Conservation (phyloP, 2,888 invertebrate species). For the Zootermopsis nevadensis region DNA sequence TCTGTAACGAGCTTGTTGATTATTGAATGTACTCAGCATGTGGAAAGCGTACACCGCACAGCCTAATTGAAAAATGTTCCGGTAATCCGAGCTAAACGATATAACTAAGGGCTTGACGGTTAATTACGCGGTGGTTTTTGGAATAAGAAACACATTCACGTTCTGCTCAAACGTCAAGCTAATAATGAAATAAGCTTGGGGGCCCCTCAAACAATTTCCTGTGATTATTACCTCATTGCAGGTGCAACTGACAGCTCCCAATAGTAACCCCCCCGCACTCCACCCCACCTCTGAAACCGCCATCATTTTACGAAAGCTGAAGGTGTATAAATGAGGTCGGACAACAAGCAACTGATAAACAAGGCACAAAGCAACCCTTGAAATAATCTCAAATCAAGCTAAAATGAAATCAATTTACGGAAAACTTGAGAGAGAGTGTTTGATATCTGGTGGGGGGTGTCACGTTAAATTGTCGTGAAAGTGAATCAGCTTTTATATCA, state of each 20-base stretch:
- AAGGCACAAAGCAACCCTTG: not conserved
- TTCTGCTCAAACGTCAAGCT: slow-evolving; percentile 51
- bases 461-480: no score
- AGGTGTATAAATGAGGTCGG: slow-evolving; percentile 4
- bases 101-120: slow-evolving; percentile 52
- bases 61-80: slow-evolving; percentile 51
- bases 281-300: slow-evolving; percentile 9
- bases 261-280: no score
- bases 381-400: not conserved
- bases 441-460: no score
- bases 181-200: slow-evolving; percentile 52
- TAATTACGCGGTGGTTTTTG: slow-evolving; percentile 52
- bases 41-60: slow-evolving; percentile 44
- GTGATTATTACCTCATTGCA: slow-evolving; percentile 53
- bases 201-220: slow-evolving; percentile 53
- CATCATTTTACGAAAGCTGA: slow-evolving; percentile 10
- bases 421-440: no score
- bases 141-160: slow-evolving; percentile 43
- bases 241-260: slow-evolving; percentile 51
- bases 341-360: not conserved
- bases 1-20: slow-evolving; percentile 49
- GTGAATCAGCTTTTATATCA: no score
- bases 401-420: no score
- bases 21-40: slow-evolving; percentile 50
- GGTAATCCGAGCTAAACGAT: slow-evolving; percentile 53